These are phyloP conservation scores for Pogonognathellus flavescens DNA, from an alignment of 1,140 invertebrate species.

Conservation along the genomic window DNA sequence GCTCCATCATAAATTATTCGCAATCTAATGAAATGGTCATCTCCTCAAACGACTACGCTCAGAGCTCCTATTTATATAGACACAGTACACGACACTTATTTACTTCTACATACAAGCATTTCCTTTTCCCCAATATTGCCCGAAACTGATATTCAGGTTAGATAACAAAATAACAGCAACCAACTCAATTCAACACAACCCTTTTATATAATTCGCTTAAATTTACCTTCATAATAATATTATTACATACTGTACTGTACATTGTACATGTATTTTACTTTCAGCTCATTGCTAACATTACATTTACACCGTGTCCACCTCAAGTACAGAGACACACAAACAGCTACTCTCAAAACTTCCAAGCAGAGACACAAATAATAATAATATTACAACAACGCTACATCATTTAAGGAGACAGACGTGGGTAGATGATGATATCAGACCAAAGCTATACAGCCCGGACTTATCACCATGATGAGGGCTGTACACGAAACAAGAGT, in stretches of 20 bases:
- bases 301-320: neutral
- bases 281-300: conserved; percentile 11
- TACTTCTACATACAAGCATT: conserved; percentile 7
- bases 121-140: conserved; percentile 47
- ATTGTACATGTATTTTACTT: neutral
- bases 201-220: conserved; percentile 20
- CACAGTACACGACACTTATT: too few relatives aligned
- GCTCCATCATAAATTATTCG: conserved; percentile 53
- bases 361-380: neutral
- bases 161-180: conserved; percentile 28
- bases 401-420: too few relatives aligned
- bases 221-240: too few relatives aligned
- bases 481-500: too few relatives aligned
- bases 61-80: neutral
- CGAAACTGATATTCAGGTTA: conserved; percentile 32
- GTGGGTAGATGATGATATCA: too few relatives aligned
- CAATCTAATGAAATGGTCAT: conserved; percentile 55
- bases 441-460: too few relatives aligned
- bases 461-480: too few relatives aligned
- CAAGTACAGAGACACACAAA: neutral
- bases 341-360: neutral
- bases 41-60: conserved; percentile 50
- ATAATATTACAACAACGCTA: too few relatives aligned
- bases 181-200: neutral
- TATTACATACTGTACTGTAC: too few relatives aligned